These are phyloP conservation scores for Natrix natrix DNA, from an alignment of 2,797 vertebrate species.

Conservation along the genomic window DNA sequence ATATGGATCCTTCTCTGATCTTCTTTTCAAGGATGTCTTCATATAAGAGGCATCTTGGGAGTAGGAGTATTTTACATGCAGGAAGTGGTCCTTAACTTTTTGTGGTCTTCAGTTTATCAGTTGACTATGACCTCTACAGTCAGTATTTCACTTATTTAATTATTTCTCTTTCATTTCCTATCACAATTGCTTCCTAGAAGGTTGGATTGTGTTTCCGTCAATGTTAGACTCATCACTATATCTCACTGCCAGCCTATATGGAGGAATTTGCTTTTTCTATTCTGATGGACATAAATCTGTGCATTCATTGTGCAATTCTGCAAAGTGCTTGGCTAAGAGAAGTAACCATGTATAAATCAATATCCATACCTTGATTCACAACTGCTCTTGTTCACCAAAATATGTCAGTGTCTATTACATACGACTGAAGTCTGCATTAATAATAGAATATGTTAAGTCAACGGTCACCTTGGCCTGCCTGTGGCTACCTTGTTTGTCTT, in stretches of 20 bases:
- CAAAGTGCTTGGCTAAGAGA: slow-evolving; percentile 36
- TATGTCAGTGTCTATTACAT: slow-evolving; percentile 26
- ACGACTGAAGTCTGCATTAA: neutral
- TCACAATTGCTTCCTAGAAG: neutral
- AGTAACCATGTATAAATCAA: slow-evolving; percentile 24
- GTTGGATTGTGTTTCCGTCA: neutral
- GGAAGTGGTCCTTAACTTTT: neutral
- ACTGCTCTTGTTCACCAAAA: slow-evolving; percentile 22
- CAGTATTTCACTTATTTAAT: neutral
- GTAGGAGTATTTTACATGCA: neutral
- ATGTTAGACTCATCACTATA: slow-evolving; percentile 7
- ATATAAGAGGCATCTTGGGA: neutral
- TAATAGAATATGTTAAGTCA: slow-evolving; percentile 7
- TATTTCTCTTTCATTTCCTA: neutral
- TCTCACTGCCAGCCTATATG: slow-evolving; percentile 38
- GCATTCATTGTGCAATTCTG: slow-evolving; percentile 6
- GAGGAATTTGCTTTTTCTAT: slow-evolving; percentile 27
- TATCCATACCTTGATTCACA: slow-evolving; percentile 17
- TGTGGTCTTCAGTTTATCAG: neutral
- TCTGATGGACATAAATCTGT: slow-evolving; percentile 28
- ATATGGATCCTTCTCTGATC: neutral
- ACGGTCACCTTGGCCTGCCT: neutral
- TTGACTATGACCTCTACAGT: neutral
- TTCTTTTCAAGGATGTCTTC: slow-evolving; percentile 6
- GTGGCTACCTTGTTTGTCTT: slow-evolving; percentile 31